Base-by-base conservation (phyloP, 2,888 invertebrate genomes). In the Agrochola litura region DNA sequence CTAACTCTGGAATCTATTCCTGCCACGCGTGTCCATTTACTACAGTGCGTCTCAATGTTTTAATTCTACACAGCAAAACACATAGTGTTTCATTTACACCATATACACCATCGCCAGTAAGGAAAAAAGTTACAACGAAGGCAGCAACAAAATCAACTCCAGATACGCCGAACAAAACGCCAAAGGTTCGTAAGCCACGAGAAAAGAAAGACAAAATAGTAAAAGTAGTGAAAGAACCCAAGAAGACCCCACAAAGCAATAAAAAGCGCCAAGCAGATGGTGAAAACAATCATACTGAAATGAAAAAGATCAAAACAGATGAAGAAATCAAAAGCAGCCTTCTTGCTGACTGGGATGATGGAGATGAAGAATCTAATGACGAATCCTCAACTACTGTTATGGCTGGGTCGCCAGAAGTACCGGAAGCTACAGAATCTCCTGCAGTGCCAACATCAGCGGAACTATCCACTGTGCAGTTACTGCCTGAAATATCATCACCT, bases 311-410 rank as follows among this genome's bases (percentile, higher is more conserved):
- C 73, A 97, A 97, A 91, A 97, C 97, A 58, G 97, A 97, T 91
- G 97, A 97, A 77, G 97, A 98, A 92, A 97, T 98, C 85, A 97
- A 97, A 79, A 97, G 97, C 76, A 97, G 98, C 87, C 95, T 98
- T 64, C 93, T 98, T 77, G 98, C 98, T 1, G 98, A 98, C 90
- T 98, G 98, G 98, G 97, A 97, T 83, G 98, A 98, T 87, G 97
- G 92, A 30, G 96, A 94, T 74, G 96, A 96, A 66, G 95, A 95
- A 75, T 95, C 93, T 14, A 94, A 93, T 86, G 96, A 95, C 72
- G 95, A 94, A 81, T 93, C 94, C 25, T 89, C 93, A 41, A 86
- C 90, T 30, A 91, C 92, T 77, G 89, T 89, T 4, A 91, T 93
- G 87, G 89, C 93, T 41, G 91, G 92, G 30, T 95, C 94, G 8